Base-by-base conservation (phyloP, 1,140 invertebrate species). In the Drosophila kurseongensis region DNA sequence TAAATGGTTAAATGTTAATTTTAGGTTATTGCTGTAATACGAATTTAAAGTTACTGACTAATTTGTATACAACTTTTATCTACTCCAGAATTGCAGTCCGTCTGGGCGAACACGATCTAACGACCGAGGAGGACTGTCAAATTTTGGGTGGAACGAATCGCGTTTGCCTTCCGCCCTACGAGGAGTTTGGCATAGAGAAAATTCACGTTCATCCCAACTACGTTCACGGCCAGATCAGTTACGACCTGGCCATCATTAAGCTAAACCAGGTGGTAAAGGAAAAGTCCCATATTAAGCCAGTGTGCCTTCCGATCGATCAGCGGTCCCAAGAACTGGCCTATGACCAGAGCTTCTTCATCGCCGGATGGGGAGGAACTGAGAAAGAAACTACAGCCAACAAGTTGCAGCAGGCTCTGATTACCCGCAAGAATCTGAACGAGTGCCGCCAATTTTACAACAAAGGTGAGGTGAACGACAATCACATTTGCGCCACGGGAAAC, bases 171-270 rank as follows among this genome's bases (percentile, higher is more conserved):
- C 94, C 94, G 50, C 92, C 92, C 1, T 92, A 93, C 0, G 66
- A 95, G 29, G 93, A 95, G 69, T 85, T 95, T 10, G 91, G 92
- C 2, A 92, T 96, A 7, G 94, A 93, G 16, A 93, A 93, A 29
- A 91, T 93, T 32, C 94, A 94, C 9, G 91, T 93, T 2, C 95
- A 96, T 84, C 94, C 95, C 38, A 75, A 93, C 6, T 96, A 95
- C 54, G 85, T 92, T 18, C 93, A 94, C 2, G 62, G 69, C 0
- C 90, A 93, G 38, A 94, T 95, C 52, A 88, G 91, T 10, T 94
- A 96, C 80, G 96, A 96, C 77, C 94, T 96, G 42, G 96, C 95
- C 1, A 78, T 96, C 2, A 74, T 96, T 5, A 89, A 81, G 52
- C 50, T 92, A 4, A 66, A 84, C 41, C 67, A 75, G 0, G 13